Evolutionary conservation across 37 sponge, comb jelly and placozoan species (phyloP).

Genomic region (Haliclona indistincta): DNA sequence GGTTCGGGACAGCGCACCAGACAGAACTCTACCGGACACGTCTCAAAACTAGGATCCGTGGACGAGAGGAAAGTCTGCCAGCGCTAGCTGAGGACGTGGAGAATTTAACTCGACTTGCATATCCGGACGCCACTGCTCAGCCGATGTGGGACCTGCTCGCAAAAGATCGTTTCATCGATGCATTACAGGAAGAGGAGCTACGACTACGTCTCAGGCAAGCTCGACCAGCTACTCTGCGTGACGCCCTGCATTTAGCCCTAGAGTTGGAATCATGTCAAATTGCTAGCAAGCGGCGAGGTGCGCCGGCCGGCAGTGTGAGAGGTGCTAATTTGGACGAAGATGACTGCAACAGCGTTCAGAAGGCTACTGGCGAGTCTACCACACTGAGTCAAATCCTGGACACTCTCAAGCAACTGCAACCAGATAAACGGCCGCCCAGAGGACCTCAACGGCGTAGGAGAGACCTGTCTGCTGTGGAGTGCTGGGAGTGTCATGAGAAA

Average conservation of each 20-base stretch:
- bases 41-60: slow-evolving; percentile 1
- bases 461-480: not conserved
- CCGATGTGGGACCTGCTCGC: slow-evolving; percentile 30
- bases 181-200: slow-evolving; percentile 8
- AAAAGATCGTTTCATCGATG: slow-evolving; percentile 33
- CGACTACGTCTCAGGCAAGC: slow-evolving; percentile 3
- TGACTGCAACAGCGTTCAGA: no score
- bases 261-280: slow-evolving; percentile 15
- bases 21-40: slow-evolving; percentile 5
- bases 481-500: slow-evolving; percentile 22
- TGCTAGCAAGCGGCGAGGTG: not conserved
- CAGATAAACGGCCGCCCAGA: no score
- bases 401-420: slow-evolving; percentile 1
- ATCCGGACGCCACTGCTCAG: slow-evolving; percentile 9
- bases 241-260: slow-evolving; percentile 2
- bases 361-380: no score
- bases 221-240: slow-evolving; percentile 1
- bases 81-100: slow-evolving; percentile 23
- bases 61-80: slow-evolving; percentile 15
- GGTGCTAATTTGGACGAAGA: not conserved
- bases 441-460: no score
- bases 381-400: no score
- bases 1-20: slow-evolving; percentile 36
- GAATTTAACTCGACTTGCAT: slow-evolving; percentile 17
- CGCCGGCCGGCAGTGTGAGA: not conserved